Percentiles rank a stretch among this genome's conserved stretches.
Evolutionary conservation across 1,140 invertebrate species (phyloP).

Genomic region (Brachionus calyciflorus): DNA sequence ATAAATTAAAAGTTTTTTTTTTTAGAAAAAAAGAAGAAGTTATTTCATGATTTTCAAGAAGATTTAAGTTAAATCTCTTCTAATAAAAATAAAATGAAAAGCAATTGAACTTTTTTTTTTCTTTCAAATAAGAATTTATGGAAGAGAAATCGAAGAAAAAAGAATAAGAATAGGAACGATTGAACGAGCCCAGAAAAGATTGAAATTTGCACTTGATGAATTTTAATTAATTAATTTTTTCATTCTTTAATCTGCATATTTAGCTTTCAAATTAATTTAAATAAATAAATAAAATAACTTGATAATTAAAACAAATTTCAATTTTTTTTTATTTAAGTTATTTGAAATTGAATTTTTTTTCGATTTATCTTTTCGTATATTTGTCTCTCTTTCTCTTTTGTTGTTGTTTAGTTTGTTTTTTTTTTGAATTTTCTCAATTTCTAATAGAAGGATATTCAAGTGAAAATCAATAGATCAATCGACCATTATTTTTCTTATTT

Average conservation of each 20-base stretch:
- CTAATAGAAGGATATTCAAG: background rate
- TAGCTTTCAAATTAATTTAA: constrained; percentile 22
- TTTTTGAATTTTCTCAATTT: constrained; percentile 5
- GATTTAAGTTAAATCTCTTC: constrained; percentile 12
- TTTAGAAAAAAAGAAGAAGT: too few relatives aligned
- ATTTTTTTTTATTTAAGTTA: background rate
- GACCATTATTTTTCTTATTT: constrained; percentile 8
- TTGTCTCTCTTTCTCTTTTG: background rate
- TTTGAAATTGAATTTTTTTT: too few relatives aligned
- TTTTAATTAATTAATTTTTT: constrained; percentile 44
- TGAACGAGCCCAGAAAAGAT: background rate
- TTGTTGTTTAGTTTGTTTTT: background rate
- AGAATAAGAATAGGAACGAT: background rate
- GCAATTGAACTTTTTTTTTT: constrained; percentile 19
- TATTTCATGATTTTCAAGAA: constrained; percentile 44
- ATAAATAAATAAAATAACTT: constrained; percentile 44
- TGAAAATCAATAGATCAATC: constrained; percentile 43
- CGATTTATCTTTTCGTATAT: background rate
- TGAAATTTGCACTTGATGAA: constrained; percentile 38
- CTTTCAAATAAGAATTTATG: constrained; percentile 1
- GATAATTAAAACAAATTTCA: constrained; percentile 36
- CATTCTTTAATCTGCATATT: constrained; percentile 38
- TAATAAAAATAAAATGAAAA: background rate
- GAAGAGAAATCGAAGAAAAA: background rate
- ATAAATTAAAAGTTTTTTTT: constrained; percentile 36